Percentiles rank a stretch among this genome's conserved stretches.
phyloP scores from a whole-genome alignment of 2,113 vertebrate genomes.

The Datnioides undecimradiatus region DNA sequence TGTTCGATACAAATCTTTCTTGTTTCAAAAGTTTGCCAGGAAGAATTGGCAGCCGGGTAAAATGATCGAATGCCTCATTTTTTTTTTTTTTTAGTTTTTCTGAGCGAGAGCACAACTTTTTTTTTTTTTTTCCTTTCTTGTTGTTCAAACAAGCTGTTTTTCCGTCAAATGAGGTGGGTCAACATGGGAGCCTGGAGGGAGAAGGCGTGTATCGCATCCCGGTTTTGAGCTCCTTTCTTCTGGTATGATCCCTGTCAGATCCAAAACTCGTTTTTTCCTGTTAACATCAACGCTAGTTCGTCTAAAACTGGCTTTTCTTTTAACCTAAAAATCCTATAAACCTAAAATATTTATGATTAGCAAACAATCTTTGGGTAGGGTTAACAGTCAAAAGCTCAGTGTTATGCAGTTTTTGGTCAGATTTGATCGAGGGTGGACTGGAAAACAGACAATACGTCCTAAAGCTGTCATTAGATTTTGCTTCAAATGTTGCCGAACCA shows the following conservation, averaged over 20 bases:
- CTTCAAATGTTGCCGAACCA: no score
- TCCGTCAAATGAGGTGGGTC: conserved; percentile 1
- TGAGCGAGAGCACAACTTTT: neutral
- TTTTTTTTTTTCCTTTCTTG: neutral
- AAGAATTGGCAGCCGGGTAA: conserved; percentile 19
- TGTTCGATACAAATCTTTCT: conserved; percentile 21
- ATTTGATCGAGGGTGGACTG: no score
- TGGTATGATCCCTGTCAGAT: no score
- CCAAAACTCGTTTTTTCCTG: no score
- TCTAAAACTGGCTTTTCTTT: no score
- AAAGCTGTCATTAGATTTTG: no score
- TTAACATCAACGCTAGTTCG: no score
- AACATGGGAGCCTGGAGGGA: neutral
- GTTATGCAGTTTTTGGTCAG: no score
- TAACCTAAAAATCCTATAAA: no score
- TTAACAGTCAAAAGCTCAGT: no score
- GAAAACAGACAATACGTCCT: neutral
- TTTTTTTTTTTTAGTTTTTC: neutral
- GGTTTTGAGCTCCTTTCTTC: neutral
- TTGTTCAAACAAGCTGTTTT: neutral
- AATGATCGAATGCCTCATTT: conserved; percentile 14
- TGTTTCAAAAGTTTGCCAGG: conserved; percentile 39
- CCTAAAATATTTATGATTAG: no score
- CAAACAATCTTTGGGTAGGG: no score
- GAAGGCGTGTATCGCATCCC: neutral